These are phyloP conservation scores for Sceloporus tristichus DNA, from an alignment of 2,113 vertebrate species.

Conservation along the genomic window DNA sequence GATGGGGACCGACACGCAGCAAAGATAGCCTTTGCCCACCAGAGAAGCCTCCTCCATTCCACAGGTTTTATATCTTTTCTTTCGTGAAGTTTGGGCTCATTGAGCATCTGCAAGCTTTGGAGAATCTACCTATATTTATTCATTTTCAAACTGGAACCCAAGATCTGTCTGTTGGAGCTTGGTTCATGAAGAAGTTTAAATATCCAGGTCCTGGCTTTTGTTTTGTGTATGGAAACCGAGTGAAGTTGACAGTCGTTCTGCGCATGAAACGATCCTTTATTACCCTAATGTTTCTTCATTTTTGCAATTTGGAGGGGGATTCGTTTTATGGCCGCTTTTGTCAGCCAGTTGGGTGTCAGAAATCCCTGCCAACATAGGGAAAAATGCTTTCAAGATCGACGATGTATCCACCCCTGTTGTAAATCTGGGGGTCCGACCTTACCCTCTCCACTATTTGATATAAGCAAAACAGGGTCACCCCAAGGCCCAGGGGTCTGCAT, in stretches of 20 bases:
- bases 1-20: rapidly evolving
- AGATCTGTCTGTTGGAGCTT: neutral
- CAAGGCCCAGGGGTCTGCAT: neutral
- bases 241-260: neutral
- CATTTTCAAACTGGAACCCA: neutral
- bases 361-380: no score
- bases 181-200: neutral
- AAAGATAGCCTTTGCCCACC: neutral
- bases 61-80: no score
- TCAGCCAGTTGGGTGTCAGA: no score
- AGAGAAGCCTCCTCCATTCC: no score
- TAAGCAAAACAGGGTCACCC: neutral
- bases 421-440: neutral
- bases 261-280: neutral
- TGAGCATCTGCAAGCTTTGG: neutral
- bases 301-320: no score
- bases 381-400: neutral
- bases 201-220: no score
- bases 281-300: no score
- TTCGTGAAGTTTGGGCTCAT: neutral
- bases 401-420: no score
- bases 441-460: no score
- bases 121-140: neutral
- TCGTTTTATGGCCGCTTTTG: no score
- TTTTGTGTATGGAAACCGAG: no score